Conservation (phyloP, 2,797 vertebrate species). For the Squalus acanthias region DNA sequence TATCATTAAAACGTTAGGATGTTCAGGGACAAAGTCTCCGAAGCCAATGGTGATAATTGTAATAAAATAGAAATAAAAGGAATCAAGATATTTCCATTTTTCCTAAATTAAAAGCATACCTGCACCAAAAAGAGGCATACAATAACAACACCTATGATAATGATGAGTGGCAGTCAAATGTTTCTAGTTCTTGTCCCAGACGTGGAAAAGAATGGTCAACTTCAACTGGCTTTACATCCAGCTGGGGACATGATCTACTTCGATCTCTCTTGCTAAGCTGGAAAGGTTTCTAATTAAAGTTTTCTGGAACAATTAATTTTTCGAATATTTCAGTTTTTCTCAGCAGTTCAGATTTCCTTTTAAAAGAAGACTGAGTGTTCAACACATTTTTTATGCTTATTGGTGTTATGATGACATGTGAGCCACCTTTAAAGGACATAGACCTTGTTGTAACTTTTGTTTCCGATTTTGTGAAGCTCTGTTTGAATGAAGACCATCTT, state of each 20-base stretch:
- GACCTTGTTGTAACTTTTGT: background rate
- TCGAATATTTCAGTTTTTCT: slow-evolving; percentile 72
- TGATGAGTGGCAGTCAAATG: slow-evolving; percentile 71
- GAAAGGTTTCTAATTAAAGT: slow-evolving; percentile 44
- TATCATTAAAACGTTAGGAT: slow-evolving; percentile 65
- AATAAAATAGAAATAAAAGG: slow-evolving; percentile 90
- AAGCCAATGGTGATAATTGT: slow-evolving; percentile 92
- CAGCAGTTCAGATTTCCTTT: slow-evolving; percentile 49
- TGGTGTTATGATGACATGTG: slow-evolving; percentile 52
- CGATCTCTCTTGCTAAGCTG: slow-evolving; percentile 48
- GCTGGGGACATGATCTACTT: slow-evolving; percentile 72
- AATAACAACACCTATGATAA: slow-evolving; percentile 73
- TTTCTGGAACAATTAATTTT: slow-evolving; percentile 63
- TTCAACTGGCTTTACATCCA: slow-evolving; percentile 50
- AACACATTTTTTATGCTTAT: slow-evolving; percentile 62
- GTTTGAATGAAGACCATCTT: background rate
- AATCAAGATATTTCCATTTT: slow-evolving; percentile 63
- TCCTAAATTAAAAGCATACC: slow-evolving; percentile 77
- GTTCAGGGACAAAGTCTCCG: slow-evolving; percentile 73
- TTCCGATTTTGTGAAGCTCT: slow-evolving; percentile 6
- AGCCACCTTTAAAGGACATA: background rate
- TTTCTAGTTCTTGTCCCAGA: slow-evolving; percentile 73
- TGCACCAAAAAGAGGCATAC: slow-evolving; percentile 71
- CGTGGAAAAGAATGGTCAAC: slow-evolving; percentile 61
- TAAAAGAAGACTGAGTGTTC: slow-evolving; percentile 51